Percentiles rank a stretch among this genome's conserved stretches.
phyloP scores from a whole-genome alignment of 2,797 vertebrate species.

The Fundulus diaphanus region DNA sequence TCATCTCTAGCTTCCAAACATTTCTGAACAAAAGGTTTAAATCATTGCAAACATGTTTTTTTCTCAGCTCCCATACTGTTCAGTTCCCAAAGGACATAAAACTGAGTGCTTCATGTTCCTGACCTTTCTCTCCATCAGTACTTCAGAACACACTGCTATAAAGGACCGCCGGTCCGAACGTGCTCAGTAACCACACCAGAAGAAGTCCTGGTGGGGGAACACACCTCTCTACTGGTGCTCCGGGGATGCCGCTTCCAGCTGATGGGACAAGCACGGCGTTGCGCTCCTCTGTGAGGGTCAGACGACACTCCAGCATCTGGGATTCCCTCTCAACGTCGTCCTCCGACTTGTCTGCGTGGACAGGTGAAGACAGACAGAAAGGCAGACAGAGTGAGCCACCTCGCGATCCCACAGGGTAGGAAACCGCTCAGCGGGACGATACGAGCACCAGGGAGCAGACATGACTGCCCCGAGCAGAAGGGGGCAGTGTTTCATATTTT shows the following conservation, averaged over 20 bases:
- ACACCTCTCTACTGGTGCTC: constrained; percentile 93
- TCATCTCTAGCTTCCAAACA: too few relatives aligned
- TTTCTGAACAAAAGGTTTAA: too few relatives aligned
- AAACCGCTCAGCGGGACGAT: neutral
- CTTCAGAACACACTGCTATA: too few relatives aligned
- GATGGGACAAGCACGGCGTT: constrained; percentile 96
- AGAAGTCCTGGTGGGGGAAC: neutral
- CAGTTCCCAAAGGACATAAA: too few relatives aligned
- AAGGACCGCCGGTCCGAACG: too few relatives aligned
- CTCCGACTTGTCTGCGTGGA: constrained; percentile 89
- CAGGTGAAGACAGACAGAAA: neutral
- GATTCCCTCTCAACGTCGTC: constrained; percentile 93
- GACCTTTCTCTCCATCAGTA: too few relatives aligned
- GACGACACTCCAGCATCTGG: constrained; percentile 91
- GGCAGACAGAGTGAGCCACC: neutral
- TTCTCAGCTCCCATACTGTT: too few relatives aligned
- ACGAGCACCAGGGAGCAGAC: neutral
- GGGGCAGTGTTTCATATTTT: neutral
- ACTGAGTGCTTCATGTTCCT: too few relatives aligned
- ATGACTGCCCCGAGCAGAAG: neutral
- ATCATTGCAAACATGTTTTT: too few relatives aligned
- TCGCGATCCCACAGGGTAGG: neutral
- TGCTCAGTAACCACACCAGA: too few relatives aligned
- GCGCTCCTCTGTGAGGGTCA: constrained; percentile 94
- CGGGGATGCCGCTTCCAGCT: constrained; percentile 94